Percentiles rank a stretch among this genome's conserved stretches.
These are phyloP conservation scores for Asarcornis scutulata DNA, from an alignment of 2,113 vertebrate genomes.

Conservation along the genomic window DNA sequence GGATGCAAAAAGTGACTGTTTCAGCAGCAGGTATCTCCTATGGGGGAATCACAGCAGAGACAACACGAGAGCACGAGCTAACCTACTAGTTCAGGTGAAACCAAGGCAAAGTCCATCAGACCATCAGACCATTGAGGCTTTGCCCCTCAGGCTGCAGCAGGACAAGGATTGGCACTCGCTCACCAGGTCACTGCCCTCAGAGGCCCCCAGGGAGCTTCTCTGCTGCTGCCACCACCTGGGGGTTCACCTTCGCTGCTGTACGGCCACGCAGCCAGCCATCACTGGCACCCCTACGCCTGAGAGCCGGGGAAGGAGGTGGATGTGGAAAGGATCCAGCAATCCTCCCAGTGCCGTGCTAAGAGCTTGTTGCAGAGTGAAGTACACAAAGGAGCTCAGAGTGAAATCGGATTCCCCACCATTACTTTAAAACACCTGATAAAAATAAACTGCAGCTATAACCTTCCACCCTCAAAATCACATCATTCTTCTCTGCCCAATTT, in stretches of 20 bases:
- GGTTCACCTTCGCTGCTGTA: neutral
- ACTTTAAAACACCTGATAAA: neutral
- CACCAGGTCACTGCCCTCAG: too few relatives aligned
- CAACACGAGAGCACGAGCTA: neutral
- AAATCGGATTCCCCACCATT: neutral
- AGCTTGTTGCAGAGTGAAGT: neutral
- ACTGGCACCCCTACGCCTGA: neutral
- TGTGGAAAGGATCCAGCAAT: neutral
- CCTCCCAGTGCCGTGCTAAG: neutral
- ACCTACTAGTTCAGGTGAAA: neutral
- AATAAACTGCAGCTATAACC: neutral
- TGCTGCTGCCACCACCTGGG: neutral
- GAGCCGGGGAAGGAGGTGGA: neutral
- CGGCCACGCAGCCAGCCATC: neutral
- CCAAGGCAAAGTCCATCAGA: neutral
- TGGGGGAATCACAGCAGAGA: neutral
- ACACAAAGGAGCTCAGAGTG: neutral
- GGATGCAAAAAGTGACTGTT: neutral
- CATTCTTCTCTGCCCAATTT: neutral
- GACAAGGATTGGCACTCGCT: neutral
- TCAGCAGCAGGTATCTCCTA: neutral
- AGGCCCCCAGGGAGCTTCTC: neutral
- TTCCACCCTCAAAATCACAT: neutral
- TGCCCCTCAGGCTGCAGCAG: neutral
- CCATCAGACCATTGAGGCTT: neutral